A percentile compares a stretch with the other conserved stretches of the same genome.
Conservation (phyloP, 2,888 invertebrate genomes). For the Galeruca laticollis region DNA sequence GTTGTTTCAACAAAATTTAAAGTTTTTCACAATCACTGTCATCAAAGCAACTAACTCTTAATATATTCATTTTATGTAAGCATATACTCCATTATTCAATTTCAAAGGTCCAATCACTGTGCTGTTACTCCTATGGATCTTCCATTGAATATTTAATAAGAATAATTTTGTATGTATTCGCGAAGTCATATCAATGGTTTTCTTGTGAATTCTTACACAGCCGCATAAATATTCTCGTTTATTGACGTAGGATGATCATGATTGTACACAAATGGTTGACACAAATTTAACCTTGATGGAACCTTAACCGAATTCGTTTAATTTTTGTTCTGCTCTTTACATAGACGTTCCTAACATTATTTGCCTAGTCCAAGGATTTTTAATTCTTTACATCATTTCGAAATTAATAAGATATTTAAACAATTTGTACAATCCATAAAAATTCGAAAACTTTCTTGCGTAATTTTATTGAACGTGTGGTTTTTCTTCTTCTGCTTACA, state of each 20-base stretch:
- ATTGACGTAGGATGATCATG: slow-evolving; percentile 43
- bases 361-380: not conserved
- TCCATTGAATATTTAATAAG: not conserved
- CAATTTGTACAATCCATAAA: too few relatives aligned
- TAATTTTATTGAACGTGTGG: too few relatives aligned
- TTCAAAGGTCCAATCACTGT: too few relatives aligned
- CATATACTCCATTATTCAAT: too few relatives aligned
- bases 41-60: too few relatives aligned
- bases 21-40: too few relatives aligned
- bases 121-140: not conserved
- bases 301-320: slow-evolving; percentile 46
- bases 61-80: too few relatives aligned
- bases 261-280: slow-evolving; percentile 29
- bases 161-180: not conserved
- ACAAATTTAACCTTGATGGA: slow-evolving; percentile 44
- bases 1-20: too few relatives aligned
- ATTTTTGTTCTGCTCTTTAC: slow-evolving; percentile 30
- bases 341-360: slow-evolving; percentile 17
- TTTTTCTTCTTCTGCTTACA: too few relatives aligned
- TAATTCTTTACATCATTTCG: not conserved
- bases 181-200: not conserved
- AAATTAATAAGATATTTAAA: too few relatives aligned
- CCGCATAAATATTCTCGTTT: slow-evolving; percentile 29
- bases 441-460: too few relatives aligned
- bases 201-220: slow-evolving; percentile 16